Evolutionary conservation across 2,797 vertebrate genomes (phyloP), one percentile per base, ranked within the genome.

Genomic region (Parotocinclus haroldoi): DNA sequence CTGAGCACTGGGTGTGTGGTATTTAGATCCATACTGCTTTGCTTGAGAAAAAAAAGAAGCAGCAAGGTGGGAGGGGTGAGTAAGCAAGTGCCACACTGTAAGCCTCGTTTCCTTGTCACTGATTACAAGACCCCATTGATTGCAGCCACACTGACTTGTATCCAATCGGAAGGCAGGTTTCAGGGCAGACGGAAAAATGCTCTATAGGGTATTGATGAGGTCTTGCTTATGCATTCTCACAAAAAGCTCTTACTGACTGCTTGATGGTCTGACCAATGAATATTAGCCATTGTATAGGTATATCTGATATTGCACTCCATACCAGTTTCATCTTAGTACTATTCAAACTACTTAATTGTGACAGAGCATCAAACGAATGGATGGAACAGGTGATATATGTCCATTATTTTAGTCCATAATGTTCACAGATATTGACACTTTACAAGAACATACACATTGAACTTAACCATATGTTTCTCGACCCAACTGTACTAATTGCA

Each of bases 101-200:
- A 79, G 82, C 85, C 83, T 81, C 83, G 79, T 88, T 82, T 87
- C 84, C 76, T 60, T 81, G 80, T 77, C 75, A 69, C 90, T 93
- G 92, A 93, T 93, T 91, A 89, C 88, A 85, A 88, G 86, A 81
- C 88, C 83, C 84, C 83, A 87, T 87, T 92, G 89, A 91, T 89
- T 85, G 65, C 65, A 72, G 51, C 46, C 65, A 85, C 81, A 11
- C 66, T 74, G 69, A 56, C 63, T 72, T 57, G 66, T 60, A 72
- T 66, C 69, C 69, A 72, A 72, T 72, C 69, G 58, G 63, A 66
- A 66, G 52, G 45, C 57, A 61, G 51, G 57, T 56, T 61, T 55
- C 45, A 44, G 13, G 6, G 7, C 1, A 39, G 46, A 55, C 55
- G 59, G n/a, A 53, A 54, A 46, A 58, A 65, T 40, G 57, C 69